These are phyloP conservation scores for Caranx ignobilis DNA, from an alignment of 2,113 vertebrate species.

Conservation along the genomic window DNA sequence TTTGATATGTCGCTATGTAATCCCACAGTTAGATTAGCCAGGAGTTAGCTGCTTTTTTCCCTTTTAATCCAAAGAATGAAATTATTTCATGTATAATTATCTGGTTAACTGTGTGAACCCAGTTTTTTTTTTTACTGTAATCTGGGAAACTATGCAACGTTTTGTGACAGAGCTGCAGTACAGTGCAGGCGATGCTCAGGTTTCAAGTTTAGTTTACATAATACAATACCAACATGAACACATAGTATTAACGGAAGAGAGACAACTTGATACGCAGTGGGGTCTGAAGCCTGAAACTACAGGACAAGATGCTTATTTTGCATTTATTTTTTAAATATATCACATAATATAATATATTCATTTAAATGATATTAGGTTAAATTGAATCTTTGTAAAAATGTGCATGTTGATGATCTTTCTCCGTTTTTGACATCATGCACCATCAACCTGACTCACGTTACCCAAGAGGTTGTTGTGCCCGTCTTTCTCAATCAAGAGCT, in stretches of 20 bases:
- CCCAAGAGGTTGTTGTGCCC: no score
- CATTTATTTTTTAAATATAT: no score
- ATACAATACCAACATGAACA: not conserved
- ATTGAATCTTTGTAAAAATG: no score
- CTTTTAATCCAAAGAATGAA: constrained; percentile 33
- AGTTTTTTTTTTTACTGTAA: not conserved
- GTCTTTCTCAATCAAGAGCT: no score
- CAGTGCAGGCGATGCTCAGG: not conserved
- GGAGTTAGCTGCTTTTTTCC: not conserved
- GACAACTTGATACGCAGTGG: no score
- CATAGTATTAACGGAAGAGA: not conserved
- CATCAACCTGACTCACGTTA: no score
- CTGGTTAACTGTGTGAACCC: constrained; percentile 9
- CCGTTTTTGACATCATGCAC: no score
- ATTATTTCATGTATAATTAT: constrained; percentile 42
- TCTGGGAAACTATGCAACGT: constrained; percentile 13
- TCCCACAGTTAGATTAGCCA: constrained; percentile 48
- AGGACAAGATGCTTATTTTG: no score
- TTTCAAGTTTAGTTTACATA: not conserved
- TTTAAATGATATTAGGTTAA: no score
- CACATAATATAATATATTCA: no score
- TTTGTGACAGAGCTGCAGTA: not conserved
- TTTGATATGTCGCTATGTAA: constrained; percentile 42
- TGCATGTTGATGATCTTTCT: no score
- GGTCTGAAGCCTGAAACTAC: no score